A percentile compares a stretch with the other conserved stretches of the same genome.
Conservation (phyloP, 2,797 vertebrate species). For the Ficedula albicollis region DNA sequence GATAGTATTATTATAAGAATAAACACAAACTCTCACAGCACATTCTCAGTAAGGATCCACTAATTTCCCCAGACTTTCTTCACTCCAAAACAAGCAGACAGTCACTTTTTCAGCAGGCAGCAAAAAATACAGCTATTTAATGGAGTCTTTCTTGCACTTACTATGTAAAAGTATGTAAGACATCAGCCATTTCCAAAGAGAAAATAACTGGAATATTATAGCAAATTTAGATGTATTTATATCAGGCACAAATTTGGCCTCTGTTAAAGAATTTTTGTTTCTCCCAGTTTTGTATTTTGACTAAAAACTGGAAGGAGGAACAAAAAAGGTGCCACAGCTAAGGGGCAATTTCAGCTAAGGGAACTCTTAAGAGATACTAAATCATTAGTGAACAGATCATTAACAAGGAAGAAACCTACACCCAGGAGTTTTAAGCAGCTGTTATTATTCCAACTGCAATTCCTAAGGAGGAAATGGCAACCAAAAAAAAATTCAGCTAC, state of each 20-base stretch:
- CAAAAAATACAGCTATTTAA: constrained; percentile 7
- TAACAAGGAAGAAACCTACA: constrained; percentile 48
- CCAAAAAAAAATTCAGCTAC: not conserved
- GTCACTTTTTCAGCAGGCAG: not conserved
- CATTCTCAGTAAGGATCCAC: not conserved
- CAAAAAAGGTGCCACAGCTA: not conserved
- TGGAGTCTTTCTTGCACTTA: not conserved
- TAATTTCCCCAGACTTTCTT: not conserved
- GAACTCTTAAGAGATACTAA: constrained; percentile 13
- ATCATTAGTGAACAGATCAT: constrained; percentile 58
- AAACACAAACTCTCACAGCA: not conserved
- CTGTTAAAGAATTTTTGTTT: not conserved
- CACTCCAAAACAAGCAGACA: not conserved
- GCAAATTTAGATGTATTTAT: not conserved
- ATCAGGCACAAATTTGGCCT: not conserved
- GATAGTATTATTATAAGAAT: not conserved
- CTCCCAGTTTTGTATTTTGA: not conserved
- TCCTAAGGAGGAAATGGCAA: constrained; percentile 26
- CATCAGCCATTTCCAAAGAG: not conserved
- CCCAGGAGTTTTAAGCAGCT: constrained; percentile 51
- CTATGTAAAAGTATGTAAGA: not conserved
- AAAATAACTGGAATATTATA: not conserved
- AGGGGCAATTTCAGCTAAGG: not conserved
- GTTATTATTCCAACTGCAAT: constrained; percentile 27
- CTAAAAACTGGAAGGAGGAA: constrained; percentile 1